Percentiles rank a stretch among this genome's conserved stretches.
Evolutionary conservation across 2,797 vertebrate genomes (phyloP).

Genomic region (Argentina silus): DNA sequence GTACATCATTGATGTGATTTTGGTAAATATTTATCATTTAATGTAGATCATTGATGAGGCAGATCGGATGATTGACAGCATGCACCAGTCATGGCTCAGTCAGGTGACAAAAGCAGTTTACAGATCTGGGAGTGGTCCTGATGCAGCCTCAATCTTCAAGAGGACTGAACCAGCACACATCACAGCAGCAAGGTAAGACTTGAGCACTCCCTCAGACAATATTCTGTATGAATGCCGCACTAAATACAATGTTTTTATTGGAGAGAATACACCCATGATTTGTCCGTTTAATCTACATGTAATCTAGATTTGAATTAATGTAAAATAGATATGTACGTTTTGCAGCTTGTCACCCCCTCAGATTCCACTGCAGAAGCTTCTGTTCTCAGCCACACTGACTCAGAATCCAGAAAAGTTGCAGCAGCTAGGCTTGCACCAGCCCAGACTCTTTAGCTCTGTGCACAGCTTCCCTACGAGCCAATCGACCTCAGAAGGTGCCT

Average conservation of each 20-base stretch:
- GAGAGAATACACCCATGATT: background rate
- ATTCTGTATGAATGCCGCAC: background rate
- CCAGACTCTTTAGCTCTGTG: constrained; percentile 87
- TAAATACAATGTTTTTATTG: background rate
- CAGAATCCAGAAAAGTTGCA: constrained; percentile 95
- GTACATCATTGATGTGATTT: background rate
- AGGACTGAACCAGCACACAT: constrained; percentile 71
- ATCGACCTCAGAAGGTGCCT: background rate
- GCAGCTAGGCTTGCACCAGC: constrained; percentile 87
- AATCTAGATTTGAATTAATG: background rate
- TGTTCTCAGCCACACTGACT: constrained; percentile 95
- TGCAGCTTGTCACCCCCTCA: constrained; percentile 82
- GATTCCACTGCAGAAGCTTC: constrained; percentile 92
- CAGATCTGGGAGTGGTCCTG: constrained; percentile 35
- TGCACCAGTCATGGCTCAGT: constrained; percentile 93
- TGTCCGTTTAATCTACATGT: background rate
- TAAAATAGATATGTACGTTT: background rate
- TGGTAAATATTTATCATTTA: background rate
- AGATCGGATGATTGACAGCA: constrained; percentile 95
- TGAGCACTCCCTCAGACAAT: background rate
- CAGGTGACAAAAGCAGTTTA: constrained; percentile 85
- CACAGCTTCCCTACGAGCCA: constrained; percentile 24
- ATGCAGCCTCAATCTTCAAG: constrained; percentile 67
- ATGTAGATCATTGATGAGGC: constrained; percentile 92
- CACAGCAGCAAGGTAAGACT: constrained; percentile 85